Evolutionary conservation across 2,888 invertebrate genomes (phyloP).

Genomic region (Lasius platythorax): DNA sequence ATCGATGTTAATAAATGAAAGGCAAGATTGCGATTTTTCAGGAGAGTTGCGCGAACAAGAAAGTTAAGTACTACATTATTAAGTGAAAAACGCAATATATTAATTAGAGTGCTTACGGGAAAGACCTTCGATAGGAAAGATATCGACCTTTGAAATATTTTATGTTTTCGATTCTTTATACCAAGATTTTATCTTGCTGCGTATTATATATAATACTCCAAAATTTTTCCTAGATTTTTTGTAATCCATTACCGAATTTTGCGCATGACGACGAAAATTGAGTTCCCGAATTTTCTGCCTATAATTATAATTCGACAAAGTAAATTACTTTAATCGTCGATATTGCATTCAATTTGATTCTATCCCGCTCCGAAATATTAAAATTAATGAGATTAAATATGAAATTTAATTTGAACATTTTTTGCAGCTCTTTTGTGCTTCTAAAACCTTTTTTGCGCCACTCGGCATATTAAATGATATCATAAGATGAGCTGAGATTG

Average conservation of each 20-base stretch:
- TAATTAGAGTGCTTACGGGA: not conserved
- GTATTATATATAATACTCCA: not conserved
- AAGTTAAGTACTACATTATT: not conserved
- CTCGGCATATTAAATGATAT: constrained; percentile 2
- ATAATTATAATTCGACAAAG: constrained; percentile 39
- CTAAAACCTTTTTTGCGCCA: constrained; percentile 18
- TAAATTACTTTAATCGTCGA: constrained; percentile 21
- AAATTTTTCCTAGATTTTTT: not conserved
- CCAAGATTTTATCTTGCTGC: not conserved
- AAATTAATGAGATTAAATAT: constrained; percentile 37
- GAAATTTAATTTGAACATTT: constrained; percentile 26
- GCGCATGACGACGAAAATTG: constrained; percentile 1
- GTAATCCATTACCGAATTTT: not conserved
- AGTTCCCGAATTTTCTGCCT: constrained; percentile 1
- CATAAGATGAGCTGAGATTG: not conserved
- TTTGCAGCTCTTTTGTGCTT: not conserved
- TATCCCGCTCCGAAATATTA: constrained; percentile 1
- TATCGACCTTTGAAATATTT: not conserved
- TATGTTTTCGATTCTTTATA: not conserved
- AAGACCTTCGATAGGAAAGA: not conserved
- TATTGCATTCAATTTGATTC: constrained; percentile 48
- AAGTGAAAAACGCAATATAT: not conserved
- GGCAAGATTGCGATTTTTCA: not conserved
- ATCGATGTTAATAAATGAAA: constrained; percentile 4
- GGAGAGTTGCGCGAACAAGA: not conserved